Evolutionary conservation across 2,797 vertebrate species (phyloP).

Genomic region (Acanthurus lineatus): DNA sequence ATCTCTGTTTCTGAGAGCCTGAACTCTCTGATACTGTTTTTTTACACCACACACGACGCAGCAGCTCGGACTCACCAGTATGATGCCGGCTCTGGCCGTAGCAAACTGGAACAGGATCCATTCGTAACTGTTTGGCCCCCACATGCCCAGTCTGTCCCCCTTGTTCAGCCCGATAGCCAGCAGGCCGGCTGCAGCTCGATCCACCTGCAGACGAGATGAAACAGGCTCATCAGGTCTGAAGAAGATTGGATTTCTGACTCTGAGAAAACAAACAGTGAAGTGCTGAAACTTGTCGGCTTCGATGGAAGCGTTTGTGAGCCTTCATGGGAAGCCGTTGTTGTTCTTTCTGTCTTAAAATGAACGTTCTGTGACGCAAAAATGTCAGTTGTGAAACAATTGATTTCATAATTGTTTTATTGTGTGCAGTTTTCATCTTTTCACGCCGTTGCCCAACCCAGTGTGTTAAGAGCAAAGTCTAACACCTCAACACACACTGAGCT

Average conservation of each 20-base stretch:
- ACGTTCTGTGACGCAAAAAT: background rate
- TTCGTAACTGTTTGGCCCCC: slow-evolving; percentile 94
- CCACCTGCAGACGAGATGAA: slow-evolving; percentile 84
- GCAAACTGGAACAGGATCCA: slow-evolving; percentile 94
- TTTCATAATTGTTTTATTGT: background rate
- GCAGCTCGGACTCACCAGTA: slow-evolving; percentile 87
- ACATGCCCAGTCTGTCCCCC: slow-evolving; percentile 94
- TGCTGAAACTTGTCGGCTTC: background rate
- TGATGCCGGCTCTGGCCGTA: slow-evolving; percentile 93
- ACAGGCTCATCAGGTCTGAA: background rate
- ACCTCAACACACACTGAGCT: background rate
- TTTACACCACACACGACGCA: background rate
- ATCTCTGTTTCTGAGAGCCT: too few relatives aligned
- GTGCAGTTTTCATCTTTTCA: background rate
- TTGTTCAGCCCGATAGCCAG: slow-evolving; percentile 90
- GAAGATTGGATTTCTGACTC: too few relatives aligned
- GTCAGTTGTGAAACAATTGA: background rate
- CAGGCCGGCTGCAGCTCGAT: slow-evolving; percentile 91
- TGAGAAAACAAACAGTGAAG: background rate
- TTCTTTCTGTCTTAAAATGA: background rate
- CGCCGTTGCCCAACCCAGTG: background rate
- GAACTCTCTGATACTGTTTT: background rate
- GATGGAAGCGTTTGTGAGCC: too few relatives aligned
- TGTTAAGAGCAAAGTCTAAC: slow-evolving; percentile 8
- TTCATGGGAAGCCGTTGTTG: background rate